A percentile compares a stretch with the other conserved stretches of the same genome.
Conservation (phyloP, 2,797 vertebrate species). For the Peromyscus eremicus region DNA sequence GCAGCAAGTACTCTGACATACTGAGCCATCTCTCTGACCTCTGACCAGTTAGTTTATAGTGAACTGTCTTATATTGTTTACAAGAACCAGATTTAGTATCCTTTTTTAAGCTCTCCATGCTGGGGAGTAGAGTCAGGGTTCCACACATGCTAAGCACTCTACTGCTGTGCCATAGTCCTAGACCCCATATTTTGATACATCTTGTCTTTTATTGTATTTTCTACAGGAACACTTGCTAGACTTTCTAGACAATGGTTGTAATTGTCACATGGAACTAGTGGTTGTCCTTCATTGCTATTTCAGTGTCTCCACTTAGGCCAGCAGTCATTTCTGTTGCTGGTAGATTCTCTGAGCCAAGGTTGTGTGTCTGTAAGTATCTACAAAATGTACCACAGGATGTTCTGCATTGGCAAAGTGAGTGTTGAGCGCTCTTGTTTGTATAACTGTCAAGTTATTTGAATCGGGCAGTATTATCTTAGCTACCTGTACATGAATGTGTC, state of each 20-base stretch:
- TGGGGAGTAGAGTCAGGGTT: background rate
- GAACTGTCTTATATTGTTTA: background rate
- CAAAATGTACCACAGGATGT: background rate
- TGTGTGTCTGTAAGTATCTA: conserved; percentile 37
- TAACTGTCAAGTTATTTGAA: conserved; percentile 30
- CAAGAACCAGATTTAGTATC: conserved; percentile 19
- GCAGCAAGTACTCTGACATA: background rate
- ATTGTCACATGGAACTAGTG: conserved; percentile 39
- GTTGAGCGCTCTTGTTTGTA: background rate
- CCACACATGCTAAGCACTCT: background rate
- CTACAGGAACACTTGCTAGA: conserved; percentile 36
- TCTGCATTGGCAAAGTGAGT: background rate
- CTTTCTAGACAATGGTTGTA: conserved; percentile 30
- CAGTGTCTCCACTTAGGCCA: background rate
- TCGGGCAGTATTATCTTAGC: conserved; percentile 49
- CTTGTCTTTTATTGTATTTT: conserved; percentile 43
- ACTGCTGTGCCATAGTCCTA: background rate
- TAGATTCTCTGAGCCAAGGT: conserved; percentile 4
- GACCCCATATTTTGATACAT: conserved; percentile 20
- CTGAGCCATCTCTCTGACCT: background rate
- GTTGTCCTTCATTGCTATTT: background rate
- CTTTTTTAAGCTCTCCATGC: background rate
- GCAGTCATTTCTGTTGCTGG: background rate
- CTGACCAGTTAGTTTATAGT: background rate
- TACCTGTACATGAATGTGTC: conserved; percentile 50